Evolutionary conservation across 2,113 vertebrate genomes (phyloP), one percentile per base, ranked within the genome.

Genomic region (Semicossyphus pulcher): DNA sequence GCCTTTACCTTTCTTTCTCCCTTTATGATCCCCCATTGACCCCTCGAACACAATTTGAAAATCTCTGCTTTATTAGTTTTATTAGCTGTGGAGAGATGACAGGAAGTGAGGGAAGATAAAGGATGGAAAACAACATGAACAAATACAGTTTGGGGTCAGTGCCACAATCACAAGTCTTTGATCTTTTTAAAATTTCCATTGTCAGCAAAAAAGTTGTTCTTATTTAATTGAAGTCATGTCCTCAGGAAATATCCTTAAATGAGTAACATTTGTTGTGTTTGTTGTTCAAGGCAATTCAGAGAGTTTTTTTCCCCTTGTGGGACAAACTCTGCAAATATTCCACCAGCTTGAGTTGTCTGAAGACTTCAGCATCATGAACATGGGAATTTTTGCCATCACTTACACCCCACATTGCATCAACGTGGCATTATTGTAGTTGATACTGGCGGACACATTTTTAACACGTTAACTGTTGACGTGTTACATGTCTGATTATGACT

Each of bases 21-120:
- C 39, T 16, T 5, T 16, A 5, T 41, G 5, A 41, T 18, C 3
- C 39, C 39, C 34, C 11, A 7, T 10, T 10, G 34, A 16, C 39
- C 14, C 39, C 16, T n/a, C 39, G 2, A 5, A 7, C 26, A 31
- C 6, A 4, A 15, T 21, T 1, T 23, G 28, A 10, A 52, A 28
- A 9, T 4, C 7, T 26, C 7, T 31, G 36, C 36, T 26, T 58
- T 41, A 41, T 41, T 39, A 26, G 32, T 18, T 25, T 42, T 56
- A 26, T 64, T 64, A 51, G 47, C 23, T 15, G 21, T n/a, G 20
- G 60, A 42, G 28, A 34, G 3, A 42, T 53, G 48, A 42, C 63
- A 31, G 48, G 51, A 68, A 68, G 45, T 36, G 10, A 29, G 18
- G n/a, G 25, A 42, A 15, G 23, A 18, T 4, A 29, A 20, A 56